A percentile compares a stretch with the other conserved stretches of the same genome.
These are phyloP conservation scores for Megathymus violae DNA, from an alignment of 1,140 invertebrate species.

Conservation along the genomic window DNA sequence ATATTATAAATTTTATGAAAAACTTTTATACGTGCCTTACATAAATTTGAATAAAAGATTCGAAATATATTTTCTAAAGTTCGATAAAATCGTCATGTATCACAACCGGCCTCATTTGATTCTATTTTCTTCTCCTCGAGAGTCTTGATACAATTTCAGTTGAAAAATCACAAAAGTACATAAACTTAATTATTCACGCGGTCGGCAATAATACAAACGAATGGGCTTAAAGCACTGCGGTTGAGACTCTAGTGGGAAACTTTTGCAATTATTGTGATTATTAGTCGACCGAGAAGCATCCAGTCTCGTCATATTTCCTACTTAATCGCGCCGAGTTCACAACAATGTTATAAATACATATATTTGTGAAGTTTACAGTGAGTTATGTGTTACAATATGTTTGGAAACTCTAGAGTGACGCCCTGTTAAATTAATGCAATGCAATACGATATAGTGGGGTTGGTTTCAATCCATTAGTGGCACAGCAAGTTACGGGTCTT, in stretches of 20 bases:
- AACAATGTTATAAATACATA: slow-evolving; percentile 70
- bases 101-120: neutral
- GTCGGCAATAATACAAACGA: slow-evolving; percentile 65
- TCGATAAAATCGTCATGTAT: neutral
- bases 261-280: slow-evolving; percentile 81
- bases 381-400: slow-evolving; percentile 47
- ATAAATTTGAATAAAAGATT: too few species aligned
- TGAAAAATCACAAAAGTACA: slow-evolving; percentile 35
- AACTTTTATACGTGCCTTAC: too few species aligned
- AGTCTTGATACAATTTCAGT: slow-evolving; percentile 13
- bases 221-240: slow-evolving; percentile 56
- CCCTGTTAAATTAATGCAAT: slow-evolving; percentile 41
- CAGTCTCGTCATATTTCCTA: slow-evolving; percentile 74
- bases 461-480: too few species aligned
- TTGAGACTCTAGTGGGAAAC: slow-evolving; percentile 66
- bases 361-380: slow-evolving; percentile 57
- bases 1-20: too few species aligned
- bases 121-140: neutral
- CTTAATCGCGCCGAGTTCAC: slow-evolving; percentile 70
- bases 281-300: slow-evolving; percentile 67
- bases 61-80: slow-evolving; percentile 19
- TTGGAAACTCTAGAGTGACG: slow-evolving; percentile 21
- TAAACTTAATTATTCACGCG: slow-evolving; percentile 53
- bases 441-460: slow-evolving; percentile 23
- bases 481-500: neutral